Evolutionary conservation across 2,888 invertebrate species (phyloP), one percentile per base, ranked within the genome.

Genomic region (Drosophila engyochracea): DNA sequence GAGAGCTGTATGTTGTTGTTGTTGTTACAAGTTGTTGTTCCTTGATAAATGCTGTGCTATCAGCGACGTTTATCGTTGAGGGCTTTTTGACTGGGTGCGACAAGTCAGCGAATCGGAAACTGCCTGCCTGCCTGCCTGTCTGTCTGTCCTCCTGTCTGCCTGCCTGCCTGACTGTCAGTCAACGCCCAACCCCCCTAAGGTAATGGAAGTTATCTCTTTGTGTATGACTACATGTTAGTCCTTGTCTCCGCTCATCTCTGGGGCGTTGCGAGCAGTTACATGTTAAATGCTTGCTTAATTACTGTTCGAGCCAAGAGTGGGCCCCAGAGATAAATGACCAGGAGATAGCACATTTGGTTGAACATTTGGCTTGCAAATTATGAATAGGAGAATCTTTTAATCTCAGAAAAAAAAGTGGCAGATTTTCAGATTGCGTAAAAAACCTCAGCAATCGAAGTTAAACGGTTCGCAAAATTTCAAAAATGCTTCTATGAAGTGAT

Each of bases 101-200:
- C 87, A 89, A 86, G 87, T 78, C 87, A 87, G 73, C 87, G 87
- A 86, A 64, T 89, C 79, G 87, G 87, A 87, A 87, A 81, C 75
- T 80, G 61, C 52, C 73, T 65, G 58, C n/a, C 57, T 39, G 52
- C 10, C 51, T 49, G 28, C 0, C 28, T 28, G 49, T 1, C 47
- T 16, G 22, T 9, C 16, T 25, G 33, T n/a, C 47, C n/a, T 4
- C 6, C 41, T 9, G n/a, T 16, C 6, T 12, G 10, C 22, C 47
- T 25, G 47, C 4, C 22, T 49, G 55, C 33, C 51, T 33, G 61
- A 35, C 52, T 35, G 39, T 62, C 52, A 65, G 69, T 55, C 65
- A 67, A 47, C 49, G n/a, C 63, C 58, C 65, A 67, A 47, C 49
- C 25, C 63, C 58, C 70, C 39, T 49, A 68, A 67, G 67, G 75